Base-by-base conservation (phyloP, 2,113 vertebrate genomes). In the Eclectus roratus region DNA sequence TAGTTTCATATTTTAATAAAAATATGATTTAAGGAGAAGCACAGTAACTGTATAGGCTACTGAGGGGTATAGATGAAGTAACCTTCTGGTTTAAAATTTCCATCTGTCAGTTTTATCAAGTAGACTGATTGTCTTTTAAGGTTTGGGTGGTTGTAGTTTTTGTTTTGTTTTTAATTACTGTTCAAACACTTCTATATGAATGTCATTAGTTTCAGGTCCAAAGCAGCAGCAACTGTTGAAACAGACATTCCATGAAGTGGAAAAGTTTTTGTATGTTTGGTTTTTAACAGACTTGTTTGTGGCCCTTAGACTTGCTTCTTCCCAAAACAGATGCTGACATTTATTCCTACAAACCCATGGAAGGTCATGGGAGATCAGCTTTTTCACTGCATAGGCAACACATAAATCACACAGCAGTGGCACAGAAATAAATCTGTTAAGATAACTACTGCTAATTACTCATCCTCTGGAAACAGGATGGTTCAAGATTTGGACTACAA, bases 371-470 rank as follows among this genome's bases (percentile, higher is more conserved):
- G 74, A 69, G 39, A 72, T 80, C 31, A 50, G 18, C 29, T 61
- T 85, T 91, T 81, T 73, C 37, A 43, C 46, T 66, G 50, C 41
- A 13, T 11, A 43, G 81, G 9, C 35, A 85, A n/a, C 46, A 66
- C 17, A 27, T 88, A 85, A 93, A 77, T 91, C 88, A 79, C 44
- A 41, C 16, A 80, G 16, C 74, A 84, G 53, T 77, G 64, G 49
- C 28, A 65, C n/a, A 85, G 76, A 71, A 92, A 83, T 60, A 56
- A 86, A 7, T 84, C 72, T 77, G 29, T 69, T 91, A 50, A 87
- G 87, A 85, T 78, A 94, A 76, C 66, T 84, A 16, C 47, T 82
- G 49, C 78, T 94, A 93, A 95, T 94, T 85, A 83, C 82, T 82
- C 81, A 63, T 88, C 41, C 49, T 82, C 6, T 37, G 66, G 63